Conservation (phyloP, 2,888 invertebrate genomes). For the Coenonympha glycerion region DNA sequence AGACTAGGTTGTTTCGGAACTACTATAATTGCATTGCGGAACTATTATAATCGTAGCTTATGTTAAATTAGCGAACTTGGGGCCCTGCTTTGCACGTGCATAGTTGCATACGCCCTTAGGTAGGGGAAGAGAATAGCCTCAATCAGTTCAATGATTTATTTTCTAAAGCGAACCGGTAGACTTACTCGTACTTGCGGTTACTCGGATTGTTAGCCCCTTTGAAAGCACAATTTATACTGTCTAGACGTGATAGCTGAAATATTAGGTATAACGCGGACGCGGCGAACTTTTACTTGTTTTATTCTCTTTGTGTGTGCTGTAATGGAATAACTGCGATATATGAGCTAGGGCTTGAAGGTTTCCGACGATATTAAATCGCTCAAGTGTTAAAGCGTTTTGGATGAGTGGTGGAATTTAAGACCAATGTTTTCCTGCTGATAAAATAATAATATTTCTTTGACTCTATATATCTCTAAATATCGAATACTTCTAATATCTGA, state of each 20-base stretch:
- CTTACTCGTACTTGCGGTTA: slow-evolving; percentile 30
- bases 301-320: slow-evolving; percentile 6
- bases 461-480: no score
- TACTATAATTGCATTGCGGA: no score
- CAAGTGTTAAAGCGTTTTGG: not conserved
- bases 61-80: no score
- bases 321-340: slow-evolving; percentile 3
- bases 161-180: slow-evolving; percentile 26
- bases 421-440: no score
- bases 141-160: slow-evolving; percentile 29
- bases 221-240: slow-evolving; percentile 39
- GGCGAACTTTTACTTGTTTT: slow-evolving; percentile 8
- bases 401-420: not conserved
- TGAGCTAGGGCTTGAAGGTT: not conserved
- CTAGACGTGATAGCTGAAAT: slow-evolving; percentile 38
- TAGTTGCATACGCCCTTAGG: not conserved
- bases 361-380: not conserved
- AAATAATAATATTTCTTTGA: no score
- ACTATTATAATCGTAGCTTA: no score
- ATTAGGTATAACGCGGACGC: slow-evolving; percentile 29
- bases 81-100: no score
- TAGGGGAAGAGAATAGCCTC: slow-evolving; percentile 20
- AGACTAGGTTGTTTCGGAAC: no score
- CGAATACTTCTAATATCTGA: no score
- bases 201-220: slow-evolving; percentile 33